Percentiles rank a stretch among this genome's conserved stretches.
These are phyloP conservation scores for Drosophila repleta DNA, from an alignment of 1,140 invertebrate genomes.

Conservation along the genomic window DNA sequence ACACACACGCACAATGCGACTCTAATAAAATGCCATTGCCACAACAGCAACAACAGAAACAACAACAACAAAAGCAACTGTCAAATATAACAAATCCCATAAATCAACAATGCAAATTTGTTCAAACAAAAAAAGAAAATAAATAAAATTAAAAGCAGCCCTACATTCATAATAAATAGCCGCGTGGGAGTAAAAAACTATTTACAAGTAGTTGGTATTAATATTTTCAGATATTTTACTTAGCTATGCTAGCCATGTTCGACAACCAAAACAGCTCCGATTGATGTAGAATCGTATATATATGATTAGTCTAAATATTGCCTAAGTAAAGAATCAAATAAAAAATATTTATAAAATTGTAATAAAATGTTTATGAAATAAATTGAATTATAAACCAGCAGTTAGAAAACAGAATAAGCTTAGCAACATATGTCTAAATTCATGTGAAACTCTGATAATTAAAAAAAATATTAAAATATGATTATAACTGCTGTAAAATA, in stretches of 20 bases:
- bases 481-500: not conserved
- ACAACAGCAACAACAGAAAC: slow-evolving; percentile 1
- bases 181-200: slow-evolving; percentile 44
- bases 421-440: slow-evolving; percentile 2
- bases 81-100: slow-evolving; percentile 81
- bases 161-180: slow-evolving; percentile 49
- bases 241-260: slow-evolving; percentile 1
- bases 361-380: too few relatives aligned
- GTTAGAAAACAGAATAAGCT: not conserved
- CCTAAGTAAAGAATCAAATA: not conserved
- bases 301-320: too few relatives aligned
- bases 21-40: slow-evolving; percentile 31
- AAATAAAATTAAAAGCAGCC: slow-evolving; percentile 4
- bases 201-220: slow-evolving; percentile 39
- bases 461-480: slow-evolving; percentile 15
- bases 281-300: not conserved
- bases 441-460: not conserved
- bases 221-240: slow-evolving; percentile 10
- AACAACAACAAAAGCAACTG: slow-evolving; percentile 51
- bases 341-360: not conserved
- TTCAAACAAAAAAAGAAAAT: slow-evolving; percentile 34
- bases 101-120: slow-evolving; percentile 75
- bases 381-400: too few relatives aligned
- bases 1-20: slow-evolving; percentile 15
- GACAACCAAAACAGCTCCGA: not conserved